These are phyloP conservation scores for Apotomis capreana DNA, from an alignment of 2,888 invertebrate genomes.

Conservation along the genomic window DNA sequence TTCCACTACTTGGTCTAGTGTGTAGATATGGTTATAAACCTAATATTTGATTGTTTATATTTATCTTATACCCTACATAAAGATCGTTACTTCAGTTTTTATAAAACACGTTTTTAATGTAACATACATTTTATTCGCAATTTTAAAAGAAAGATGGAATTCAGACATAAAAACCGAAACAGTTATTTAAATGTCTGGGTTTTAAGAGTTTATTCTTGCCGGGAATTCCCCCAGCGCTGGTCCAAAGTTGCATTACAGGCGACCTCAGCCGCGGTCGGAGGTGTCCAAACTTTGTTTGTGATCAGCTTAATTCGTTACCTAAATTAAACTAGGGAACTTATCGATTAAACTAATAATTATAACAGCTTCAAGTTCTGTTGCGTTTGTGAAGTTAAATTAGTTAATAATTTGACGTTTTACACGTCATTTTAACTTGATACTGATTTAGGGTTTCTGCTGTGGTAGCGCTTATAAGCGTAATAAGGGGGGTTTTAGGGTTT, in stretches of 20 bases:
- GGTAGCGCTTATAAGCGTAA: too few relatives aligned
- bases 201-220: slow-evolving; percentile 21
- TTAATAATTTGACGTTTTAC: neutral
- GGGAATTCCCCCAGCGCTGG: slow-evolving; percentile 13
- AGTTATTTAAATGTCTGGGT: neutral
- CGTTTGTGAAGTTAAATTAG: neutral
- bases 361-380: neutral
- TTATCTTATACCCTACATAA: too few relatives aligned
- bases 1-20: too few relatives aligned
- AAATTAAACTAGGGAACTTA: slow-evolving; percentile 14
- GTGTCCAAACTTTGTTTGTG: slow-evolving; percentile 39
- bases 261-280: slow-evolving; percentile 31
- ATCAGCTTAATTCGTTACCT: slow-evolving; percentile 31
- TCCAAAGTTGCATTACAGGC: slow-evolving; percentile 27
- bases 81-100: too few relatives aligned
- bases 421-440: neutral
- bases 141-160: too few relatives aligned
- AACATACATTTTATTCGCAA: too few relatives aligned
- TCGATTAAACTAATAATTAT: slow-evolving; percentile 12
- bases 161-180: too few relatives aligned
- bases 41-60: too few relatives aligned
- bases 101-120: too few relatives aligned
- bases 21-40: too few relatives aligned
- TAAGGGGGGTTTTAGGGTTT: too few relatives aligned
- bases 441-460: too few relatives aligned